Evolutionary conservation across 2,797 vertebrate species (phyloP).

Genomic region (Halcyon smyrnensis): DNA sequence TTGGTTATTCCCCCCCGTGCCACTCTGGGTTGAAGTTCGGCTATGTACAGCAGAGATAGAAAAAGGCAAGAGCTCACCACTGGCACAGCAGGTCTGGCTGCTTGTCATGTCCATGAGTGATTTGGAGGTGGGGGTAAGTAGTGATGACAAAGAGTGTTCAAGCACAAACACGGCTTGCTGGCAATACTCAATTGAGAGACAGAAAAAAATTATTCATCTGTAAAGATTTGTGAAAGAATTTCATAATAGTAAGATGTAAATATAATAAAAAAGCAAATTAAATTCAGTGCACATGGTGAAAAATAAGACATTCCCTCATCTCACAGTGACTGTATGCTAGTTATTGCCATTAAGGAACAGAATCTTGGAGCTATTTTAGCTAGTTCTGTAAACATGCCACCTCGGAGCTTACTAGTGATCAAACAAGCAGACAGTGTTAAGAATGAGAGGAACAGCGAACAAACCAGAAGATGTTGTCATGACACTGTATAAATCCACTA

Average conservation of each 20-base stretch:
- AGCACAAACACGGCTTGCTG: not conserved
- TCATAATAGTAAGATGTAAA: not conserved
- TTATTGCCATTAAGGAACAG: not conserved
- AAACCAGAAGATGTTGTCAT: not conserved
- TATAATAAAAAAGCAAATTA: not conserved
- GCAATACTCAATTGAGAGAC: not conserved
- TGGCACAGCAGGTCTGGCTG: not conserved
- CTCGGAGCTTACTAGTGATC: not conserved
- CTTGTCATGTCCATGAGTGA: not conserved
- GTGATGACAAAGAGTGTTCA: not conserved
- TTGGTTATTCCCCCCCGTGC: not conserved
- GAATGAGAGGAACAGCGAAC: not conserved
- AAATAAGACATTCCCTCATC: not conserved
- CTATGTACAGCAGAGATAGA: not conserved
- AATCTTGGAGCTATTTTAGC: not conserved
- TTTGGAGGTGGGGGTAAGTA: not conserved
- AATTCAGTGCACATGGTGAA: not conserved
- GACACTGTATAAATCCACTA: not conserved
- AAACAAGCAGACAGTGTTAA: not conserved
- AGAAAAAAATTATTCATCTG: not conserved
- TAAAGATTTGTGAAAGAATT: not conserved
- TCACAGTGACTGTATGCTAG: not conserved
- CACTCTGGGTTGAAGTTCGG: not conserved
- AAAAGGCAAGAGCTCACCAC: not conserved
- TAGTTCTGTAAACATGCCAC: not conserved